Conservation (phyloP, 2,888 invertebrate genomes). For the Dendrolimus houi region DNA sequence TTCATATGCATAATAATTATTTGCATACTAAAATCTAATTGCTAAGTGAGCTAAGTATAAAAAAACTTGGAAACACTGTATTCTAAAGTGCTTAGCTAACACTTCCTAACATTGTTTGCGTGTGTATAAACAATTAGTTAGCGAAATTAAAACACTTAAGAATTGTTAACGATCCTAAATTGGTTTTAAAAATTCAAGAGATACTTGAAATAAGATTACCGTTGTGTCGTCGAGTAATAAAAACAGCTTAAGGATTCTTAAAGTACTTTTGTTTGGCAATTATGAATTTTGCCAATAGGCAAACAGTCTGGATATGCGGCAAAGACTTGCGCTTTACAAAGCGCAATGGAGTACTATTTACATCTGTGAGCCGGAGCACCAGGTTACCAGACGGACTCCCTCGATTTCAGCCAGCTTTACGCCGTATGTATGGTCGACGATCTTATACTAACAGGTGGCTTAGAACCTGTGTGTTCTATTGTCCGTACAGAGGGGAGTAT, state of each 20-base stretch:
- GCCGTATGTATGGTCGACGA: too few species aligned
- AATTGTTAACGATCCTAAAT: neutral
- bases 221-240: neutral
- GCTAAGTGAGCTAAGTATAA: neutral
- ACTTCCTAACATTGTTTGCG: constrained; percentile 34
- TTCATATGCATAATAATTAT: too few species aligned
- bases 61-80: neutral
- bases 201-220: neutral
- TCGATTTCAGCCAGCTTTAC: too few species aligned
- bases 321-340: too few species aligned
- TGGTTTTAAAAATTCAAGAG: neutral
- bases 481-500: too few species aligned
- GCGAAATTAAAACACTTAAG: neutral
- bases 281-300: neutral
- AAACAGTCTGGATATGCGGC: too few species aligned
- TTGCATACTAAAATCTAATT: neutral
- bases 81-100: constrained; percentile 25
- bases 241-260: neutral
- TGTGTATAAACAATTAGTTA: constrained; percentile 40
- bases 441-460: too few species aligned
- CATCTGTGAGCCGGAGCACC: too few species aligned
- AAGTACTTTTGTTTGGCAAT: neutral
- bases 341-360: neutral
- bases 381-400: too few species aligned
- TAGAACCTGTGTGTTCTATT: too few species aligned